phyloP scores from a whole-genome alignment of 2,113 vertebrate species.

The Glaucidium brasilianum region DNA sequence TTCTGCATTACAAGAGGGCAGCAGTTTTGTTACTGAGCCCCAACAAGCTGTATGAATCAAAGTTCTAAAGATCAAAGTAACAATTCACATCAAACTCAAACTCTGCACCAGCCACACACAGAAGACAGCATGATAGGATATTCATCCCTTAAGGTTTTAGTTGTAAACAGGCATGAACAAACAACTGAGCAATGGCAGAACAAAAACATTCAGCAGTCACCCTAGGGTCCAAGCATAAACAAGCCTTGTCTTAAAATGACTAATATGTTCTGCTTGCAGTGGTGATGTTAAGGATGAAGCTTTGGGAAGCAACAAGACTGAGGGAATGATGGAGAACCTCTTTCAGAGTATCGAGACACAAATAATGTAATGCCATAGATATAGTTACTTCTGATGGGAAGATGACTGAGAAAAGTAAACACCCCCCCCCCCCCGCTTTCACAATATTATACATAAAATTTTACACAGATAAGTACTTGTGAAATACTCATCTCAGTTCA shows the following conservation, averaged over 20 bases:
- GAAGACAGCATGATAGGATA: background rate
- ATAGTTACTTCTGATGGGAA: background rate
- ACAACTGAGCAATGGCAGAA: conserved; percentile 15
- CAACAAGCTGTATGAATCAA: background rate
- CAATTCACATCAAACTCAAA: background rate
- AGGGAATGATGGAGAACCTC: background rate
- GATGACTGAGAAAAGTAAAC: conserved; percentile 6
- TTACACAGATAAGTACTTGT: conserved; percentile 4
- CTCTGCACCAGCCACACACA: background rate
- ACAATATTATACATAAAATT: background rate
- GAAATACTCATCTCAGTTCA: conserved; percentile 40
- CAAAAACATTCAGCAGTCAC: conserved; percentile 9
- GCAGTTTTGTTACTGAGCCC: background rate
- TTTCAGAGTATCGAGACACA: background rate
- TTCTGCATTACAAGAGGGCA: background rate
- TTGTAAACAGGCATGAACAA: conserved; percentile 23
- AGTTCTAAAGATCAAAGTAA: background rate
- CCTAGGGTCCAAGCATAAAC: background rate
- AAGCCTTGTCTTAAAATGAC: conserved; percentile 23
- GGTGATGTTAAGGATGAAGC: background rate
- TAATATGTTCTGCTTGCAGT: background rate
- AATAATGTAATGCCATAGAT: background rate
- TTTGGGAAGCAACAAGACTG: background rate
- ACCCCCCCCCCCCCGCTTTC: background rate
- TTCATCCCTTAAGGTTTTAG: background rate